Evolutionary conservation across 2,888 invertebrate species (phyloP), one percentile per base, ranked within the genome.

Genomic region (Drosophila suboccidentalis): DNA sequence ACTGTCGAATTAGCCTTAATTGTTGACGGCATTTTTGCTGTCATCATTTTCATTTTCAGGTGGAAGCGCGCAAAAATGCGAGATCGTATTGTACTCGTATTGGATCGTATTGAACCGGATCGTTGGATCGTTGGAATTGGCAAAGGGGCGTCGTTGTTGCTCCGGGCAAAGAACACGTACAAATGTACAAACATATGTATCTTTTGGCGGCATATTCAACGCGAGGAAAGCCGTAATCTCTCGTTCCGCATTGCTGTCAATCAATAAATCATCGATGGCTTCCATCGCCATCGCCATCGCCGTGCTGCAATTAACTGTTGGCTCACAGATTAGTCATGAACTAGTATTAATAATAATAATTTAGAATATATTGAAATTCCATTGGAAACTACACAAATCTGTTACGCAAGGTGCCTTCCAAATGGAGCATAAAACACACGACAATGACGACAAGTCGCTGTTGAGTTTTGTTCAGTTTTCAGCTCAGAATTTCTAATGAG

Each of bases 1-100:
- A 71, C 69, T 73, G 72, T 78, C 82, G 82, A 88, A 80, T 90
- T 88, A 80, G 83, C 74, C 89, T 86, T 88, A 88, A 86, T 88
- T 88, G 68, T 71, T 71, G 74, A 61, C 66, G 79, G 71, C 57
- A 70, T 64, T 67, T 67, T 75, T 51, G 72, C 78, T 78, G 81
- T 78, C 78, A 78, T 80, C 78, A 72, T 68, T 73, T 44, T 80
- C 78, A 72, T 68, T 73, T 44, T 64, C 22, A 34, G 43, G 34
- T 38, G 46, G 36, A 32, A 15, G 13, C 3, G n/a, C 6, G 22
- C 32, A 41, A 71, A 75, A 44, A 13, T 13, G 44, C 47, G 13
- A 44, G 53, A 41, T 19, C 41, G 51, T 9, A 29, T 26, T 26
- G 41, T 17, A 8, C 9, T 34, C 3, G 53, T 10, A 29, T 15